Base-by-base conservation (phyloP, 2,888 invertebrate species). In the Drosophila mettleri region DNA sequence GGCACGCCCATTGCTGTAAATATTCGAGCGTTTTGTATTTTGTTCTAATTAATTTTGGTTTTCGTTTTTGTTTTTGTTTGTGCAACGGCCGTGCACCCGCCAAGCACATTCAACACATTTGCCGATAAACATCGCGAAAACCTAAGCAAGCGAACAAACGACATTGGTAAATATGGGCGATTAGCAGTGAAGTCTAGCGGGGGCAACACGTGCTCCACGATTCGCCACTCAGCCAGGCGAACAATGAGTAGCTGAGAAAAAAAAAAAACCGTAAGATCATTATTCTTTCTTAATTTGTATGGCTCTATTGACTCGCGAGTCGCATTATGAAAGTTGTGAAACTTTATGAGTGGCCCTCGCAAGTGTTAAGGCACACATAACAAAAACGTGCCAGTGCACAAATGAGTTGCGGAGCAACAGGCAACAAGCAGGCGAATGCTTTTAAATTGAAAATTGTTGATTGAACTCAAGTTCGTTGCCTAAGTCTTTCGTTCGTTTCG, bases 1-100 rank as follows among this genome's bases (percentile, higher is more conserved):
- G 85, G 65, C 85, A 88, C 85, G 85, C 85, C 85, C 89, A 85
- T 87, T 89, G 70, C 77, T 87, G 85, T 69, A 86, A 86, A 88
- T 88, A 83, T 67, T 78, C 83, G 66, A 74, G 78, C 80, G 80
- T 83, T 83, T 74, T 74, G 78, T 79, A 79, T 85, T 85, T 88
- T 85, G 85, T 85, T 85, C 85, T 85, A 89, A 87, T 85, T 85
- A 85, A 85, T 87, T 85, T 85, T 88, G 24, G 3, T 14, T 41
- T 7, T 2, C n/a, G 8, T 24, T 24, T n/a, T 10, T 16, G 8
- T 36, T 34, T 34, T n/a, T 34, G n/a, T n/a, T n/a, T 1, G 78
- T 68, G 51, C 68, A 69, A 68, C 60, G 62, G 61, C 65, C 71
- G 52, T 69, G 79, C 83, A 62, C 61, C 69, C 74, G 69, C 59